Conservation (phyloP, 2,888 invertebrate species). For the Chymomyza procnemis region DNA sequence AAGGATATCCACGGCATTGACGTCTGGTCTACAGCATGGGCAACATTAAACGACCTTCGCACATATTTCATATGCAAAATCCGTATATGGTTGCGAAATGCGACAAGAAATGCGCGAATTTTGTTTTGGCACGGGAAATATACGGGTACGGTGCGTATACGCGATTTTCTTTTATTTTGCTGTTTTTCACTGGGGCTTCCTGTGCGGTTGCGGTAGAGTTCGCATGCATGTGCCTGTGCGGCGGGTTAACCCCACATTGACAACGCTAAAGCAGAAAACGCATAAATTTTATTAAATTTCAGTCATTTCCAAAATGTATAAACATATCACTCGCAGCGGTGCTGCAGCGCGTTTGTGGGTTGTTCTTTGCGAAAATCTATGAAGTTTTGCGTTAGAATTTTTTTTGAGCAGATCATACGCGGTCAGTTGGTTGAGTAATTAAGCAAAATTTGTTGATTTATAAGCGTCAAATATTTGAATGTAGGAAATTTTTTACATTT, state of each 20-base stretch:
- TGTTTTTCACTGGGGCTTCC: conserved; percentile 37
- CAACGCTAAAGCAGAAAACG: conserved; percentile 28
- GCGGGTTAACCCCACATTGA: conserved; percentile 1
- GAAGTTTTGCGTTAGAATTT: background rate
- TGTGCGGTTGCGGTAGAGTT: conserved; percentile 35
- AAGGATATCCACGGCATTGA: background rate
- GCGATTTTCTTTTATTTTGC: conserved; percentile 6
- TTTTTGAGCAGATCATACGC: too few relatives aligned
- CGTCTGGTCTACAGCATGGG: background rate
- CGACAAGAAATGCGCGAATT: conserved; percentile 7
- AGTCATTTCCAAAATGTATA: conserved; percentile 68
- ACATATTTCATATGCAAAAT: conserved; percentile 39
- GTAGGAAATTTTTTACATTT: too few relatives aligned
- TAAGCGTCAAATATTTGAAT: too few relatives aligned
- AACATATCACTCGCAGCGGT: conserved; percentile 59
- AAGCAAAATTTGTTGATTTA: too few relatives aligned
- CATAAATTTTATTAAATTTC: conserved; percentile 71
- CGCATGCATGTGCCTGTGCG: background rate
- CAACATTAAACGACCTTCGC: conserved; percentile 52
- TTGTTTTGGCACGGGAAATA: conserved; percentile 25
- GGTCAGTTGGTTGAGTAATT: too few relatives aligned
- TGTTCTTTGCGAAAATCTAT: background rate
- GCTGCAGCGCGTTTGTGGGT: background rate
- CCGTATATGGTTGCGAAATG: conserved; percentile 20
- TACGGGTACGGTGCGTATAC: conserved; percentile 11